Percentiles rank a stretch among this genome's conserved stretches.
Evolutionary conservation across 2,113 vertebrate species (phyloP).

Genomic region (Girardinichthys multiradiatus): DNA sequence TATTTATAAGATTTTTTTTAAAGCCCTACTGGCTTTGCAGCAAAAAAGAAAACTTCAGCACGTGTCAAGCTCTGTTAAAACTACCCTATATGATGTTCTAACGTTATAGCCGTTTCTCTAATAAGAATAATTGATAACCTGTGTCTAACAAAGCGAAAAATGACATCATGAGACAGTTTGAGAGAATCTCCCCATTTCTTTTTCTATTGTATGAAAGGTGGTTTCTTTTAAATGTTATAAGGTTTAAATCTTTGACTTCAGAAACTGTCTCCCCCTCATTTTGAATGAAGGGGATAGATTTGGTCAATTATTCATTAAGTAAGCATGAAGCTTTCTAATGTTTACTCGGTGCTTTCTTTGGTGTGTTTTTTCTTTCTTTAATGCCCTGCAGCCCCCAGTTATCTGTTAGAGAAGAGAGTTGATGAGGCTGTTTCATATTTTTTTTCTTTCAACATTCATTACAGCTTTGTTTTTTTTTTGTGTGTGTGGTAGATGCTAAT

Average conservation of each 20-base stretch:
- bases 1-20: constrained; percentile 34
- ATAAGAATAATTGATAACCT: constrained; percentile 17
- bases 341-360: constrained; percentile 42
- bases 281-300: constrained; percentile 66
- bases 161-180: neutral
- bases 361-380: constrained; percentile 5
- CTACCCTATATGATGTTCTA: constrained; percentile 19
- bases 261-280: constrained; percentile 30
- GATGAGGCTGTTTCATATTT: constrained; percentile 56
- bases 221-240: constrained; percentile 31
- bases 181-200: neutral
- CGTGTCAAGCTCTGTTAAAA: constrained; percentile 14
- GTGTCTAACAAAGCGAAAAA: constrained; percentile 5
- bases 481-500: constrained; percentile 24
- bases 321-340: constrained; percentile 67
- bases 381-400: constrained; percentile 59
- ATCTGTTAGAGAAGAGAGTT: constrained; percentile 55
- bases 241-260: constrained; percentile 51
- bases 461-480: constrained; percentile 58
- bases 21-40: constrained; percentile 2
- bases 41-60: constrained; percentile 23
- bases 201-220: constrained; percentile 17
- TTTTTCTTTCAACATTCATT: constrained; percentile 39
- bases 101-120: neutral
- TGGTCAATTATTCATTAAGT: constrained; percentile 74